Base-by-base conservation (phyloP, 2,797 vertebrate genomes). In the Muscicapa comitata region DNA sequence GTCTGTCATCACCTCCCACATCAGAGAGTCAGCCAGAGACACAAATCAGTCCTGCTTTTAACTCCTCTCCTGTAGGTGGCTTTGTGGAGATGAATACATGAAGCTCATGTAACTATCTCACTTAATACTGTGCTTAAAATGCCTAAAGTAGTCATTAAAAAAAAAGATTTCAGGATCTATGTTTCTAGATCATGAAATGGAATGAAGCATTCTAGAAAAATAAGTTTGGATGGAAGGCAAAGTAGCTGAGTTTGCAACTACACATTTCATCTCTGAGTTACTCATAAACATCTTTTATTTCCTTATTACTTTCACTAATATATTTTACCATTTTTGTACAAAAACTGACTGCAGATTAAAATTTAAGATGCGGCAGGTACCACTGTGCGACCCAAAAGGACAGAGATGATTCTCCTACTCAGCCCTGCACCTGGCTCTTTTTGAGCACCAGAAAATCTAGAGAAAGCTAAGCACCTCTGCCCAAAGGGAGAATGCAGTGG, bases 121-220 rank as follows among this genome's bases (percentile, higher is more conserved):
- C 63, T 94, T 93, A 95, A 91, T 93, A 93, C 80, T 95, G 90
- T 94, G 79, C 81, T 96, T 88, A 93, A 93, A 96, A 95, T 95
- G 59, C 77, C 88, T 89, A 78, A 96, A 94, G 66, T 89, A 92
- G 92, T 95, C 68, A 92, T 86, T 88, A 94, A 79, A 95, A 90
- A 95, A 90, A 91, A 84, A 88, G 58, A 90, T 77, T 91, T 96
- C 75, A 96, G 91, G 93, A 97, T 93, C 93, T 96, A 91, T 76
- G 53, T 73, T 91, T 65, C 89, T 95, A 89, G 95, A 95, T 90
- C 88, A 0, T 95, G 93, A 96, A 97, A 95, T 91, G 90, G 93
- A 96, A 94, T 88, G 94, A 95, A 97, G 89, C 89, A 80, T 82
- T 94, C 86, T 97, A 97, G 77, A 95, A 97, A 97, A 82, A 37